Evolutionary conservation across 2,888 invertebrate species (phyloP), one percentile per base, ranked within the genome.

Genomic region (Dryobota labecula): DNA sequence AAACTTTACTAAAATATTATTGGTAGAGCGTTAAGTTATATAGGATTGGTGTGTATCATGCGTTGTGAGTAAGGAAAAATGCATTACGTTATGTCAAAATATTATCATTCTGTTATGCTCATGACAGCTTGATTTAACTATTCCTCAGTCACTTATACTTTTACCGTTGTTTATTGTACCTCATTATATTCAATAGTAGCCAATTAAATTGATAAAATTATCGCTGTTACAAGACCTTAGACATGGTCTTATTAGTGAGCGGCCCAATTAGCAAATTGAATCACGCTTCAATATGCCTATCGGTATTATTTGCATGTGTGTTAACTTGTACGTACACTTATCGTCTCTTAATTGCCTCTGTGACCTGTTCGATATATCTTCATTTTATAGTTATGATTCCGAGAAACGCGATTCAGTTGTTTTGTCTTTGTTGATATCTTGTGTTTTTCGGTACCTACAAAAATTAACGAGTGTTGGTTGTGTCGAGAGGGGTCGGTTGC

Each of bases 331-430:
- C 72, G 63, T 73, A 69, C 69, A 84, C 90, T 93, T 94, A 94
- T 94, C 93, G 76, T 78, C 74, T 80, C 85, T 87, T 89, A 88
- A 91, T 90, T 93, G 91, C 90, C 90, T 89, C 87, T 90, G 84
- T 94, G 94, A 94, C 94, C 93, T 90, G 85, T 86, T 87, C 81
- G 89, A 92, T 91, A 92, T 90, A 87, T 86, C 86, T 86, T 78
- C 84, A 85, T 86, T 88, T 86, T 86, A 88, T 85, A 81, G 87
- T 84, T 86, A 88, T 84, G 84, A 90, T 92, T 92, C 92, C 86
- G 79, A 92, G 92, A 92, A 92, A 87, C 82, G 83, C 87, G 88
- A 87, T 86, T 85, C 87, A 87, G 88, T 86, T 90, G 90, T 91
- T 90, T 88, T 90, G 90, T 91, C 91, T 90, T 87, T 84, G 85